A percentile compares a stretch with the other conserved stretches of the same genome.
phyloP scores from a whole-genome alignment of 2,113 vertebrate genomes.

The Orthonyx spaldingii region DNA sequence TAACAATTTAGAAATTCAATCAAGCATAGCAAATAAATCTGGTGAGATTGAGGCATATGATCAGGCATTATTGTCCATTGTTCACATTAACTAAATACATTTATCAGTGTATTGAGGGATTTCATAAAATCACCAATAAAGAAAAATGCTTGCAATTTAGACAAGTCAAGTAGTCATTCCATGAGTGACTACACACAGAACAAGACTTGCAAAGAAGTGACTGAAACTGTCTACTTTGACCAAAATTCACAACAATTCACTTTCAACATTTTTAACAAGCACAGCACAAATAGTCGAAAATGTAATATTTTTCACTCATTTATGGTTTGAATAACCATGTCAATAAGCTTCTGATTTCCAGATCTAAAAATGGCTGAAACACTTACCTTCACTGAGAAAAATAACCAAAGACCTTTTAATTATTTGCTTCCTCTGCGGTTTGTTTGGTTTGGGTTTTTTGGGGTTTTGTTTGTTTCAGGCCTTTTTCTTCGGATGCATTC shows the following conservation, averaged over 20 bases:
- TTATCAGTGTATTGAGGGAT: neutral
- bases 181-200: neutral
- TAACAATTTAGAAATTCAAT: neutral
- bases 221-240: neutral
- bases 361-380: neutral
- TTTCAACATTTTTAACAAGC: neutral
- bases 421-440: neutral
- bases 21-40: neutral
- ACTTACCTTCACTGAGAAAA: neutral
- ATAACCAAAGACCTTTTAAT: neutral
- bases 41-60: neutral
- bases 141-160: neutral
- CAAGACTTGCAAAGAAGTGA: neutral
- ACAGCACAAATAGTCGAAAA: neutral
- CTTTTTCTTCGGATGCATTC: neutral
- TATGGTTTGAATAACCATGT: neutral
- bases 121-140: neutral
- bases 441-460: too few relatives aligned
- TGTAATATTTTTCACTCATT: neutral
- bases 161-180: neutral
- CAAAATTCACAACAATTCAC: neutral
- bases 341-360: neutral
- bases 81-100: neutral
- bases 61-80: neutral
- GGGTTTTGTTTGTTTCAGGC: neutral